These are phyloP conservation scores for Macaria liturata DNA, from an alignment of 2,888 invertebrate species.

Conservation along the genomic window DNA sequence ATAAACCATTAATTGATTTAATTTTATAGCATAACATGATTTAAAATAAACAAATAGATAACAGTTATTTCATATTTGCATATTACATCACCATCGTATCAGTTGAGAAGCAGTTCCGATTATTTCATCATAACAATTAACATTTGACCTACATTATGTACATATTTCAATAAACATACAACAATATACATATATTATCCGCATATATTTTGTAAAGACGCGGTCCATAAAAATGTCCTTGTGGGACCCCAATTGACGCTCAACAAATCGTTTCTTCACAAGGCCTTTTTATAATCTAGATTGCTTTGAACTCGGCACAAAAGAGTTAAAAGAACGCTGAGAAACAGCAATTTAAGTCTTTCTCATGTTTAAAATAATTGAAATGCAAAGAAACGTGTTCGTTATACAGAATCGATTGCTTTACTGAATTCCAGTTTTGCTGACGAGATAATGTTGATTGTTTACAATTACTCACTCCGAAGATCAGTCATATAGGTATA, in stretches of 20 bases:
- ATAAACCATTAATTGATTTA: too few species aligned
- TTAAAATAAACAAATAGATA: too few species aligned
- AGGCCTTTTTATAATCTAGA: constrained; percentile 37
- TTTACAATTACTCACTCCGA: background rate
- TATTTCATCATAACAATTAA: constrained; percentile 1
- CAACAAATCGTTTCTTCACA: constrained; percentile 32
- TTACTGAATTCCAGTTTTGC: constrained; percentile 2
- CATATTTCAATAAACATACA: too few species aligned
- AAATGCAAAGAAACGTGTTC: constrained; percentile 8
- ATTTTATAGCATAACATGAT: too few species aligned
- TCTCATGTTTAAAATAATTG: constrained; percentile 22
- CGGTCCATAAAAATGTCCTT: constrained; percentile 38
- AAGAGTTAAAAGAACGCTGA: constrained; percentile 23
- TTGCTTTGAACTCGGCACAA: constrained; percentile 31
- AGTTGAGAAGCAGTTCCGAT: too few species aligned
- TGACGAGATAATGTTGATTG: background rate
- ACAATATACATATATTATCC: too few species aligned
- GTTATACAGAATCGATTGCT: constrained; percentile 8
- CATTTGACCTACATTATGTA: constrained; percentile 1
- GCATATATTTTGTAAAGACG: too few species aligned
- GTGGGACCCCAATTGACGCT: constrained; percentile 42
- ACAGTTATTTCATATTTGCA: too few species aligned
- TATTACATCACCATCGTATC: too few species aligned
- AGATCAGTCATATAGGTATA: too few species aligned
- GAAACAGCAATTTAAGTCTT: constrained; percentile 6